Conservation (phyloP, 92 coral and sea anemone genomes). For the Galaxea fascicularis region DNA sequence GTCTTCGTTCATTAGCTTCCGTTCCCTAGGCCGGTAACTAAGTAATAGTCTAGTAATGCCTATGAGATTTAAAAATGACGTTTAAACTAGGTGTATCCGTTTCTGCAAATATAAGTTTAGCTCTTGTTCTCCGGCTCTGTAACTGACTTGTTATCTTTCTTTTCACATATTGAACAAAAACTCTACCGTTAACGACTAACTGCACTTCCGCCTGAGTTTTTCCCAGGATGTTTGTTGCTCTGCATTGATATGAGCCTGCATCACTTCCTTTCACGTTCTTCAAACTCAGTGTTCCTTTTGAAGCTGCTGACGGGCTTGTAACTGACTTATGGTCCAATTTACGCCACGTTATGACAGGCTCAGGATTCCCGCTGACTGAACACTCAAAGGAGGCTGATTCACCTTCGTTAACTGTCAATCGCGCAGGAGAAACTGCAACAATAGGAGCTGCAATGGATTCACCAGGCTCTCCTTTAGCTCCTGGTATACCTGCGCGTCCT, state of each 20-base stretch:
- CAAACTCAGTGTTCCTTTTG: not conserved
- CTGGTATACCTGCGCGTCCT: constrained; percentile 12
- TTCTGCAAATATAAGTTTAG: no score
- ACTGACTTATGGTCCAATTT: constrained; percentile 7
- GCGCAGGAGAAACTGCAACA: constrained; percentile 10
- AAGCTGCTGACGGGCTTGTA: not conserved
- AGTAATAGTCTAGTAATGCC: no score
- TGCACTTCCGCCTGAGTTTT: not conserved
- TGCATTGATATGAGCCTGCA: constrained; percentile 13
- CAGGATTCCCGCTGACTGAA: constrained; percentile 9
- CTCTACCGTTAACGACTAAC: constrained; percentile 11
- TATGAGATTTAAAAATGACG: no score
- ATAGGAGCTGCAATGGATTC: constrained; percentile 19
- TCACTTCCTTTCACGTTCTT: not conserved
- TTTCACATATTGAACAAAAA: not conserved
- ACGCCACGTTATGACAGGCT: constrained; percentile 2
- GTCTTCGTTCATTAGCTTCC: no score
- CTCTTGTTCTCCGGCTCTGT: no score
- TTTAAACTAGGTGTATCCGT: no score
- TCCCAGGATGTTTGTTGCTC: constrained; percentile 35
- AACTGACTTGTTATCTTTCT: no score
- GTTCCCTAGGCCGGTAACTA: no score
- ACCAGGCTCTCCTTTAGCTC: constrained; percentile 24
- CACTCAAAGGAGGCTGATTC: constrained; percentile 14
- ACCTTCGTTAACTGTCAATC: not conserved